These are phyloP conservation scores for Leucophenga maculata DNA, from an alignment of 2,888 invertebrate genomes.

Conservation along the genomic window DNA sequence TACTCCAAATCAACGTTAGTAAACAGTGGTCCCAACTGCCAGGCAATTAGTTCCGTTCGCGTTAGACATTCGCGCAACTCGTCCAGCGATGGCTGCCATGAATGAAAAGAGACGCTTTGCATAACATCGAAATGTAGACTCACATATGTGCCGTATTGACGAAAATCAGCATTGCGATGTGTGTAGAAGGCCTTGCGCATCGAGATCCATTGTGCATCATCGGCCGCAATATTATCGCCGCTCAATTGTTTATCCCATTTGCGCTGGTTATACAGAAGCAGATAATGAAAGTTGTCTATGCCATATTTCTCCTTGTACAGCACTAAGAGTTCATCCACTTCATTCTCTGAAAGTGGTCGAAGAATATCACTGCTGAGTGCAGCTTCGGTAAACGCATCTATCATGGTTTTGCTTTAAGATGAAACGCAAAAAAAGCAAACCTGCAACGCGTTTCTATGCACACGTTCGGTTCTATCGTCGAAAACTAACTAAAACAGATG, in stretches of 20 bases:
- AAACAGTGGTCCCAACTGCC: constrained; percentile 58
- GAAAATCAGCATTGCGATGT: constrained; percentile 53
- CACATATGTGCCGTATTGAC: constrained; percentile 61
- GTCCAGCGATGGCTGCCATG: constrained; percentile 52
- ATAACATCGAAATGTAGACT: constrained; percentile 62
- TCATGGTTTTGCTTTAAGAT: too few relatives aligned
- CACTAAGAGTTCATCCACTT: constrained; percentile 56
- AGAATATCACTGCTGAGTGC: constrained; percentile 51
- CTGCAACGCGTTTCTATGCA: too few relatives aligned
- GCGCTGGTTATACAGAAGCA: constrained; percentile 62
- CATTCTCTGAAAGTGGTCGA: constrained; percentile 53
- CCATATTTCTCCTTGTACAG: constrained; percentile 57
- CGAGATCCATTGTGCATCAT: constrained; percentile 44
- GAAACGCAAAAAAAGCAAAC: too few relatives aligned
- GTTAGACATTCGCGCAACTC: constrained; percentile 61
- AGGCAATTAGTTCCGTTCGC: constrained; percentile 57
- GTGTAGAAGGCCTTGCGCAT: constrained; percentile 63
- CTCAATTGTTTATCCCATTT: constrained; percentile 62
- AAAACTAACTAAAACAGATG: too few relatives aligned
- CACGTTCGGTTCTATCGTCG: too few relatives aligned
- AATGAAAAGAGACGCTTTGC: constrained; percentile 64
- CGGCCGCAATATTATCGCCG: constrained; percentile 30
- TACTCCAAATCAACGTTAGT: constrained; percentile 56
- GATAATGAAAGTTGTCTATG: constrained; percentile 57
- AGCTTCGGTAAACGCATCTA: background rate